Evolutionary conservation across 37 sponge, comb jelly and placozoan species (phyloP).

Genomic region (Axinella damicornis): DNA sequence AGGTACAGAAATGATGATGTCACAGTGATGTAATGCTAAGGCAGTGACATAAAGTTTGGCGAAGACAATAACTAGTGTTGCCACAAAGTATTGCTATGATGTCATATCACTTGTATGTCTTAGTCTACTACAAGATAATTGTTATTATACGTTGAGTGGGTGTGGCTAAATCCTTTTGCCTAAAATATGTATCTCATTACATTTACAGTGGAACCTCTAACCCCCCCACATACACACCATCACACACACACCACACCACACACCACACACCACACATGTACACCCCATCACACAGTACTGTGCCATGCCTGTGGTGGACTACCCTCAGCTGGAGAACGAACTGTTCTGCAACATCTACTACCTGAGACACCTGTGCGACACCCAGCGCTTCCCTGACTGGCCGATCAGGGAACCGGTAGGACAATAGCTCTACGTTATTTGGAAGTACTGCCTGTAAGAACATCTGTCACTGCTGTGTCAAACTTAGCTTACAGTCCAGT

Average conservation of each 20-base stretch:
- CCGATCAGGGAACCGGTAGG: conserved; percentile 95
- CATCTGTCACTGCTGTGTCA: too few relatives aligned
- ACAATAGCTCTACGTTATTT: not conserved
- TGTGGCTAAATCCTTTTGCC: too few relatives aligned
- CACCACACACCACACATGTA: not conserved
- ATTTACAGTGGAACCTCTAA: not conserved
- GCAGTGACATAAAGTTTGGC: too few relatives aligned
- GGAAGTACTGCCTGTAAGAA: too few relatives aligned
- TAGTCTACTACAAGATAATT: too few relatives aligned
- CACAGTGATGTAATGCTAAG: not conserved
- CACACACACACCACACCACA: not conserved
- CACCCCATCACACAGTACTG: conserved; percentile 75
- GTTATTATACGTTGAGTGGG: too few relatives aligned
- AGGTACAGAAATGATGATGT: conserved; percentile 59
- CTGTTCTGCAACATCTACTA: conserved; percentile 99
- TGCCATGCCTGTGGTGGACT: conserved; percentile 90
- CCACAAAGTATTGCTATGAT: too few relatives aligned
- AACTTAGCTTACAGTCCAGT: too few relatives aligned
- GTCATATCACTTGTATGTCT: too few relatives aligned
- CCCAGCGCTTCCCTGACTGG: conserved; percentile 94
- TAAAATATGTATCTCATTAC: too few relatives aligned
- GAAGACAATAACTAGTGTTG: too few relatives aligned
- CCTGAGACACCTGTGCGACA: conserved; percentile 93
- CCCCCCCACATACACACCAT: too few relatives aligned
- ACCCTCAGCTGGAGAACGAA: conserved; percentile 97